Evolutionary conservation across 92 coral and sea anemone species (phyloP).

Genomic region (Hydrozoanthus gracilis): DNA sequence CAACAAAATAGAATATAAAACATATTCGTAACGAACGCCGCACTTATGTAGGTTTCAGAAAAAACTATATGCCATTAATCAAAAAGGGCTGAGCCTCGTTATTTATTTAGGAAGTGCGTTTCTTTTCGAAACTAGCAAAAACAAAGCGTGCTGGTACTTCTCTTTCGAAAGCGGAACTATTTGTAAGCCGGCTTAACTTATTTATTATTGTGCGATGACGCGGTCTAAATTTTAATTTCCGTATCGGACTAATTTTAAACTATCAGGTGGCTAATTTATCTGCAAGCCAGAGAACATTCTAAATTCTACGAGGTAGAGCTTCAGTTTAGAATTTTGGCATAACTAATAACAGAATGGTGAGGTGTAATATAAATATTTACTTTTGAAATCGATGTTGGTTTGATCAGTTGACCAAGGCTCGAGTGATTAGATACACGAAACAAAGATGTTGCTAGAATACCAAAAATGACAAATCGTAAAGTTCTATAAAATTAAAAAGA

Average conservation of each 20-base stretch:
- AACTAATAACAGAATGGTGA: too few species aligned
- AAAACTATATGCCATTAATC: not conserved
- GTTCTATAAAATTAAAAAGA: too few species aligned
- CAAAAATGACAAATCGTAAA: too few species aligned
- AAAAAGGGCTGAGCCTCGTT: not conserved
- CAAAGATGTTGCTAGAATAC: too few species aligned
- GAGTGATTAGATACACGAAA: not conserved
- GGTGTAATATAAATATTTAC: not conserved
- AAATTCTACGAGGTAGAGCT: too few species aligned
- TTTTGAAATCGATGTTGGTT: not conserved
- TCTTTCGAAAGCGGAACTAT: slow-evolving; percentile 25
- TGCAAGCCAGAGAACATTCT: too few species aligned
- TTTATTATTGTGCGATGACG: not conserved
- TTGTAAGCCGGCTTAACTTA: not conserved
- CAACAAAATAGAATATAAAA: not conserved
- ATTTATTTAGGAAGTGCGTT: slow-evolving; percentile 11
- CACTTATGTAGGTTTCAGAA: slow-evolving; percentile 1
- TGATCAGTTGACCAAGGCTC: slow-evolving; percentile 23
- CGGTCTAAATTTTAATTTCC: not conserved
- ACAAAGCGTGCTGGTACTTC: not conserved
- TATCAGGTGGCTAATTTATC: not conserved
- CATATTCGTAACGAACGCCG: not conserved
- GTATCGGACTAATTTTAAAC: not conserved
- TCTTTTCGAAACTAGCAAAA: not conserved
- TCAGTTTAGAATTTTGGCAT: too few species aligned